A percentile compares a stretch with the other conserved stretches of the same genome.
phyloP scores from a whole-genome alignment of 1,140 invertebrate genomes.

The Drosophila fuyamai region DNA sequence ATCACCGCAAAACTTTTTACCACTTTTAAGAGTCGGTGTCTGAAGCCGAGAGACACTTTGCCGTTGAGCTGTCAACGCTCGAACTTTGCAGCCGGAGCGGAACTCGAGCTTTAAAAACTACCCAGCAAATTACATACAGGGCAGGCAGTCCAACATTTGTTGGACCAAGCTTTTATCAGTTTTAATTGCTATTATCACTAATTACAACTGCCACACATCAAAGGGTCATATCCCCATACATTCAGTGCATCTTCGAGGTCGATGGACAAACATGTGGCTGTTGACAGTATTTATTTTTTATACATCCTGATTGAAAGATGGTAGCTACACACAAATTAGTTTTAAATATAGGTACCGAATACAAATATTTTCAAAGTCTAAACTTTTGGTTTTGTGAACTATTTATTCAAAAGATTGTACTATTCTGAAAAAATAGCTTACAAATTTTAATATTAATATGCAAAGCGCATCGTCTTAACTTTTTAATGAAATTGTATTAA shows the following conservation, averaged over 20 bases:
- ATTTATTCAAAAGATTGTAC: too few species aligned
- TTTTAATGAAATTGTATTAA: not conserved
- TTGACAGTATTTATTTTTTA: too few species aligned
- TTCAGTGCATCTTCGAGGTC: not conserved
- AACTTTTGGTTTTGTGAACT: too few species aligned
- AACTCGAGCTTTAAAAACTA: conserved; percentile 44
- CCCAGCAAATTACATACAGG: conserved; percentile 24
- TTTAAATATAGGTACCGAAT: too few species aligned
- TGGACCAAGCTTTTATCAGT: conserved; percentile 19
- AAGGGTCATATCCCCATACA: conserved; percentile 5
- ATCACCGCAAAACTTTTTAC: conserved; percentile 76
- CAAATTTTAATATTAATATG: not conserved
- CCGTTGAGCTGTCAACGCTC: conserved; percentile 62
- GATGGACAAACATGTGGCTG: too few species aligned
- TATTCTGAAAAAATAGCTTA: too few species aligned
- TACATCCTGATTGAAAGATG: too few species aligned
- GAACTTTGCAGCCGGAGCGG: conserved; percentile 52
- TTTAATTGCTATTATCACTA: conserved; percentile 58
- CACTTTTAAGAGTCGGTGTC: conserved; percentile 57
- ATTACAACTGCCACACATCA: conserved; percentile 40
- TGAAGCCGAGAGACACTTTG: conserved; percentile 45
- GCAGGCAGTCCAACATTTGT: conserved; percentile 14
- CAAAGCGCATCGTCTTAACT: not conserved
- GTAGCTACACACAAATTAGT: too few species aligned
- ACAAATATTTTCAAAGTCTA: too few species aligned